A percentile compares a stretch with the other conserved stretches of the same genome.
Evolutionary conservation across 1,140 invertebrate genomes (phyloP).

Genomic region (Euwallacea similis): DNA sequence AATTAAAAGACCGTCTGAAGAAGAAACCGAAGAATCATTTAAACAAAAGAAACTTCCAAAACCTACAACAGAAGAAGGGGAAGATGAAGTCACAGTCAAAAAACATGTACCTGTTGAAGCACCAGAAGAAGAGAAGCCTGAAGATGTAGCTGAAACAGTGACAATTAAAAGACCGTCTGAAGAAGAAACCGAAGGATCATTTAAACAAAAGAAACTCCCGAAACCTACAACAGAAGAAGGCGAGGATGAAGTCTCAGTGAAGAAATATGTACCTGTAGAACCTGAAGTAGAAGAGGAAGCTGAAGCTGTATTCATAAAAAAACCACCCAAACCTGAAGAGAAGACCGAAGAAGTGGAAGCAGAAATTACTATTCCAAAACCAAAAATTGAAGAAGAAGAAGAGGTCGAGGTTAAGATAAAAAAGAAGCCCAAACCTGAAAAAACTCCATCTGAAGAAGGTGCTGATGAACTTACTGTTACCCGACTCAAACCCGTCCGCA

Average conservation of each 20-base stretch:
- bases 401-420: conserved; percentile 61
- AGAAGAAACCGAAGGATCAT: conserved; percentile 25
- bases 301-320: conserved; percentile 42
- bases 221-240: conserved; percentile 49
- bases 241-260: conserved; percentile 38
- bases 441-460: conserved; percentile 67
- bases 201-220: conserved; percentile 45
- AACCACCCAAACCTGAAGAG: conserved; percentile 54
- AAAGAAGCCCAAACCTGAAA: conserved; percentile 52
- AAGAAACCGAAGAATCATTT: conserved; percentile 22
- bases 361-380: conserved; percentile 39
- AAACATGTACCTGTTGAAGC: conserved; percentile 32
- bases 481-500: conserved; percentile 67
- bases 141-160: conserved; percentile 30
- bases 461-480: conserved; percentile 73
- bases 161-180: conserved; percentile 15
- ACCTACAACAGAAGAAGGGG: conserved; percentile 46
- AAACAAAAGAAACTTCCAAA: conserved; percentile 48
- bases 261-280: conserved; percentile 55
- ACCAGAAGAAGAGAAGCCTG: conserved; percentile 47
- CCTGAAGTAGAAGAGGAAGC: conserved; percentile 19
- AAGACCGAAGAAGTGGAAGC: conserved; percentile 40
- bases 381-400: conserved; percentile 49
- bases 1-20: conserved; percentile 21
- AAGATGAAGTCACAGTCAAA: conserved; percentile 35